phyloP scores from a whole-genome alignment of 2,113 vertebrate genomes.

The Pithys albifrons region DNA sequence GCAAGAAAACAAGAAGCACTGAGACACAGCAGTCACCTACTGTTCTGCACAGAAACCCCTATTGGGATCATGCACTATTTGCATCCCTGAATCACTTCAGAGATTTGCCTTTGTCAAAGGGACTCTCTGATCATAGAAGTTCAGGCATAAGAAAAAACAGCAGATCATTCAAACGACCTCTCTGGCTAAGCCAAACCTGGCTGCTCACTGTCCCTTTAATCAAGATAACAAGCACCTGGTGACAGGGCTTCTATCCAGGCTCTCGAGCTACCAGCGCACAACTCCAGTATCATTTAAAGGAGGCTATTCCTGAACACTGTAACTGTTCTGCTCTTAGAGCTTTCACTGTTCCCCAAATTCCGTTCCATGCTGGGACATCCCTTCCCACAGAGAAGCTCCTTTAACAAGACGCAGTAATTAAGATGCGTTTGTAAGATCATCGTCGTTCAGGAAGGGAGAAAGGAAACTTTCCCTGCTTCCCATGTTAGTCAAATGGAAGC shows the following conservation, averaged over 20 bases:
- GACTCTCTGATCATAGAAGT: not conserved
- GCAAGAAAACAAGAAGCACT: not conserved
- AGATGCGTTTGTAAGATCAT: accelerated
- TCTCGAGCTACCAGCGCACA: not conserved
- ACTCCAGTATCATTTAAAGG: accelerated
- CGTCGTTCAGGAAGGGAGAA: not conserved
- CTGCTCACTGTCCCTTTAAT: not conserved
- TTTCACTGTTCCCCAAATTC: not conserved
- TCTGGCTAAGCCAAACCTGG: not conserved
- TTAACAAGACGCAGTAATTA: not conserved
- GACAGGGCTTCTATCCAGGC: not conserved
- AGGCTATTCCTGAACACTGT: not conserved
- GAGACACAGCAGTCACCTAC: not conserved
- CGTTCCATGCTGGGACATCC: not conserved
- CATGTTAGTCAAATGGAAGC: not conserved
- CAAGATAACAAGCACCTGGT: not conserved
- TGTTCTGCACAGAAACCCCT: not conserved
- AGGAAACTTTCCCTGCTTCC: not conserved
- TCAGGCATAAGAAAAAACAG: not conserved
- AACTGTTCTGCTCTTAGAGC: not conserved
- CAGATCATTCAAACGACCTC: not conserved
- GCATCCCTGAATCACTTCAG: not conserved
- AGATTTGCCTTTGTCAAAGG: not conserved
- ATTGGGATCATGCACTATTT: not conserved
- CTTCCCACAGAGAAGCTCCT: not conserved